phyloP scores from a whole-genome alignment of 2,888 invertebrate genomes.

The Cerceris rybyensis region DNA sequence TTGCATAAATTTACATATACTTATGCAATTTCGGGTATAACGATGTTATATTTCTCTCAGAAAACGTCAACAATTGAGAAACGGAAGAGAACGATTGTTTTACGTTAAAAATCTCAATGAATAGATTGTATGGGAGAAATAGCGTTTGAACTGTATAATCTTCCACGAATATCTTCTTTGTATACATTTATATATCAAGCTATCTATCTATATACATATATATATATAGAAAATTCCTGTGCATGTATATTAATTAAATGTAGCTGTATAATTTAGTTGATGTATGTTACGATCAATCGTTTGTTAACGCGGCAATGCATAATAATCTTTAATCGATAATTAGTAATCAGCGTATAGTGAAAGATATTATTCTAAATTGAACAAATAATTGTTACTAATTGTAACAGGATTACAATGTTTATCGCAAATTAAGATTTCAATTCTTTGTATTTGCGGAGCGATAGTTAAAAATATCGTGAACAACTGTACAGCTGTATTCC shows the following conservation, averaged over 20 bases:
- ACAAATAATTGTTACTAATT: constrained; percentile 1
- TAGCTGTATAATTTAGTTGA: constrained; percentile 18
- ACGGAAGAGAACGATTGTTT: not conserved
- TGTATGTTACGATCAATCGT: not conserved
- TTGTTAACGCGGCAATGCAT: not conserved
- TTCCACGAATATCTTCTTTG: constrained; percentile 32
- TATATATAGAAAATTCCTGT: not conserved
- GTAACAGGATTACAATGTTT: too few species aligned
- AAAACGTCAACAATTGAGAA: too few species aligned
- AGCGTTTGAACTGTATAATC: constrained; percentile 22
- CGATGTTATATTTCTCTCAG: too few species aligned
- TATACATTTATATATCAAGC: constrained; percentile 20
- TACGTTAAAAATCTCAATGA: constrained; percentile 13
- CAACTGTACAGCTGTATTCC: not conserved
- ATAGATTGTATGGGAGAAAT: constrained; percentile 15
- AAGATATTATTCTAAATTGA: not conserved
- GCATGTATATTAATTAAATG: constrained; percentile 15
- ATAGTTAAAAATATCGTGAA: not conserved
- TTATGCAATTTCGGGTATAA: not conserved
- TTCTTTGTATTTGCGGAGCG: not conserved
- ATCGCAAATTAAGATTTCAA: too few species aligned
- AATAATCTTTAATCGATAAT: not conserved
- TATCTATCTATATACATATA: constrained; percentile 2
- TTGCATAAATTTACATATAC: constrained; percentile 25
- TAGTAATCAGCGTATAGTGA: not conserved